Evolutionary conservation across 2,113 vertebrate species (phyloP).

Genomic region (Microcebus griseorufus): DNA sequence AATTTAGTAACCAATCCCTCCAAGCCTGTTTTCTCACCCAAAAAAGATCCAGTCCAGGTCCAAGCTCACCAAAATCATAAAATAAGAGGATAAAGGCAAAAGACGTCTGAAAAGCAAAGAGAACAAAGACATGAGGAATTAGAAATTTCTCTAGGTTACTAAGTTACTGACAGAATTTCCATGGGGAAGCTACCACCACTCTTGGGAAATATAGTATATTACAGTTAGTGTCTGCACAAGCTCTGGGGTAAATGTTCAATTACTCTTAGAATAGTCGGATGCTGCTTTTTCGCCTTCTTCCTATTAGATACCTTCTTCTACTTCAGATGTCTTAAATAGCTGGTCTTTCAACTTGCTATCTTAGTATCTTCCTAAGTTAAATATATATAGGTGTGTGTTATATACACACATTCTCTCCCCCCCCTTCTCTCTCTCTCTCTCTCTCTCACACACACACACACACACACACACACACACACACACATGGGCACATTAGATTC

Average conservation of each 20-base stretch:
- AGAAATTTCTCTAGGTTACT: background rate
- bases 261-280: background rate
- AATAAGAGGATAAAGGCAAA: background rate
- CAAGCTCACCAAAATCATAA: background rate
- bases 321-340: background rate
- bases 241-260: background rate
- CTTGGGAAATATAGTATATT: background rate
- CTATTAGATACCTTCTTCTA: background rate
- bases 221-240: background rate
- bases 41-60: background rate
- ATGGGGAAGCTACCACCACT: background rate
- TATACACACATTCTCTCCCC: too few relatives aligned
- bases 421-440: too few relatives aligned
- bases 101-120: background rate
- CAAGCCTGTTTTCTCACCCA: background rate
- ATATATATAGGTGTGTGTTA: background rate
- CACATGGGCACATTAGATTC: background rate
- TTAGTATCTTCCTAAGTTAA: background rate
- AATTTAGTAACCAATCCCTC: background rate
- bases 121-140: background rate
- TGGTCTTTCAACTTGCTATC: background rate
- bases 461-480: too few relatives aligned
- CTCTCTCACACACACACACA: too few relatives aligned
- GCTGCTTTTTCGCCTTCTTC: background rate
- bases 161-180: conserved; percentile 1